A percentile compares a stretch with the other conserved stretches of the same genome.
phyloP scores from a whole-genome alignment of 2,888 invertebrate species.

The Ormyrus thymus region DNA sequence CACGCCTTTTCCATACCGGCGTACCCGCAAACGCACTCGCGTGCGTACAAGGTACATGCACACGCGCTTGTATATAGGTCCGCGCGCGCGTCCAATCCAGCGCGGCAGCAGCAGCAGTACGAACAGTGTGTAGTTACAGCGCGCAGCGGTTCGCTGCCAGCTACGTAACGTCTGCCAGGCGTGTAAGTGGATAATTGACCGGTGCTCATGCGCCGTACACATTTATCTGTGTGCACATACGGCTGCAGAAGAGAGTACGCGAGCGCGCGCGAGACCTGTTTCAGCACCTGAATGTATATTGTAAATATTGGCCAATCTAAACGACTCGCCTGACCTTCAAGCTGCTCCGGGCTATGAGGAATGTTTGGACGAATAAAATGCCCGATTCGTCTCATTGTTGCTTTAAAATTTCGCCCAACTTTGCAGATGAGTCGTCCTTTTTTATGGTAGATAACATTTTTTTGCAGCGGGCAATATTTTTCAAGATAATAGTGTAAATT shows the following conservation, averaged over 20 bases:
- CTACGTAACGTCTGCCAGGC: constrained; percentile 42
- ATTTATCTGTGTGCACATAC: constrained; percentile 11
- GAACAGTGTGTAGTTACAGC: not conserved
- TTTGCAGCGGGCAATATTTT: too few species aligned
- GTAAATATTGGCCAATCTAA: constrained; percentile 27
- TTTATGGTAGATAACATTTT: too few species aligned
- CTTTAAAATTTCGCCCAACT: too few species aligned
- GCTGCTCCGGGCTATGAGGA: not conserved
- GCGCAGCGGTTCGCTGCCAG: not conserved
- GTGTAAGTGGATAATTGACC: constrained; percentile 56
- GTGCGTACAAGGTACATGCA: too few species aligned
- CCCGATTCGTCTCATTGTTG: too few species aligned
- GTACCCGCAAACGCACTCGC: too few species aligned
- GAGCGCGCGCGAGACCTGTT: not conserved
- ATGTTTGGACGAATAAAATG: too few species aligned
- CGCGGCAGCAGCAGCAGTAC: not conserved
- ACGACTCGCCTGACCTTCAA: not conserved
- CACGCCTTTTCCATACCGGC: not conserved
- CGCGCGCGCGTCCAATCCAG: not conserved
- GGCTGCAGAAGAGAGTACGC: not conserved
- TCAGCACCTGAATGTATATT: constrained; percentile 16
- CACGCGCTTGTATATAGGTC: not conserved
- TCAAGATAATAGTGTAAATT: not conserved
- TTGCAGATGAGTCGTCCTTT: too few species aligned
- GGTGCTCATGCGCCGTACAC: constrained; percentile 30